Evolutionary conservation across 1,140 invertebrate genomes (phyloP).

Genomic region (Aleiodes sp.): DNA sequence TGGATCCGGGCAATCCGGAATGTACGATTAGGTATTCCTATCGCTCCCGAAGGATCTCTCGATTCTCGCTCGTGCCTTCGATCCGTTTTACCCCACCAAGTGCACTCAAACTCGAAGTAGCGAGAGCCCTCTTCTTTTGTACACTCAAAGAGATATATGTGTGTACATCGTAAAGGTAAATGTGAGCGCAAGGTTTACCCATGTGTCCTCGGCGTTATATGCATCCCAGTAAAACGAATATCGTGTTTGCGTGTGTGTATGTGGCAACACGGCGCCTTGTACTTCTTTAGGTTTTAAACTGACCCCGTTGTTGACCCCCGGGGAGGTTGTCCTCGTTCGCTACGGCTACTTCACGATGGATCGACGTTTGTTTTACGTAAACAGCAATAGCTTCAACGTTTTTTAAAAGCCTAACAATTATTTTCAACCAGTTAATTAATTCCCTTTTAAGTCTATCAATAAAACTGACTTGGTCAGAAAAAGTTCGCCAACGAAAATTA

Average conservation of each 20-base stretch:
- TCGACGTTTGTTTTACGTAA: constrained; percentile 19
- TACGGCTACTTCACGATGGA: constrained; percentile 28
- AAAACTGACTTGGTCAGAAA: no score
- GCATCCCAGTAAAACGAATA: background rate
- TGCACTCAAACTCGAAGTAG: constrained; percentile 23
- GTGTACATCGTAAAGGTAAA: background rate
- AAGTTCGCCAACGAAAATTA: no score
- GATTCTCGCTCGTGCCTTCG: constrained; percentile 40
- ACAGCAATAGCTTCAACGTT: background rate
- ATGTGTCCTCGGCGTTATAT: background rate
- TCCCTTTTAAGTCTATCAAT: no score
- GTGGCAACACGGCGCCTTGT: constrained; percentile 33
- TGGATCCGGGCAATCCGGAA: constrained; percentile 52
- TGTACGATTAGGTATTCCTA: constrained; percentile 45
- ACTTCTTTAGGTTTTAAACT: constrained; percentile 37
- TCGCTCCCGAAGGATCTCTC: constrained; percentile 27
- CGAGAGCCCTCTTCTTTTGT: background rate
- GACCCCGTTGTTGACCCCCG: constrained; percentile 42
- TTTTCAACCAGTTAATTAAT: background rate
- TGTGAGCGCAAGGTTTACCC: no score
- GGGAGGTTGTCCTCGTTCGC: constrained; percentile 38
- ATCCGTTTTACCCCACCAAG: constrained; percentile 29
- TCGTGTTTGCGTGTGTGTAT: constrained; percentile 7
- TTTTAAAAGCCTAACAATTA: background rate
- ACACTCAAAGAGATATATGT: background rate